Percentiles rank a stretch among this genome's conserved stretches.
Conservation (phyloP, 2,888 invertebrate genomes). For the Willowsia nigromaculata region DNA sequence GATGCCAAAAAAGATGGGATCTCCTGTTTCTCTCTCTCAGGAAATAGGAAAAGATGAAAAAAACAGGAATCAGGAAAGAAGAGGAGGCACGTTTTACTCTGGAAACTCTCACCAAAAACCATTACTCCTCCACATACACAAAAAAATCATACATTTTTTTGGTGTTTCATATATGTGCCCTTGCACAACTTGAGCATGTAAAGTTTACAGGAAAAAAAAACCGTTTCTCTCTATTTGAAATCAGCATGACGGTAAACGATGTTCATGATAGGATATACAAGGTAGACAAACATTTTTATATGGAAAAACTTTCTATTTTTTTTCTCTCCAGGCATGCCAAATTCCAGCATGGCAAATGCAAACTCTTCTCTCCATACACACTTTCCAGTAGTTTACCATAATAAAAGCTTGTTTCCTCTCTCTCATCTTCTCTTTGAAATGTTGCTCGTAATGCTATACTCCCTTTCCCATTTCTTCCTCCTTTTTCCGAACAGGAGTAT, state of each 20-base stretch:
- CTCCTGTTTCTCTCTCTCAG: neutral
- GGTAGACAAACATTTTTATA: neutral
- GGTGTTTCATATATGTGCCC: neutral
- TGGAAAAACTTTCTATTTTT: neutral
- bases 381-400: neutral
- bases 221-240: neutral
- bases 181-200: neutral
- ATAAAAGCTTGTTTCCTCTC: neutral
- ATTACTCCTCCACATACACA: neutral
- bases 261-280: neutral
- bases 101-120: neutral
- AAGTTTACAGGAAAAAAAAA: neutral
- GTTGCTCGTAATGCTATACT: neutral
- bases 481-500: neutral
- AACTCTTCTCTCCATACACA: too few relatives aligned
- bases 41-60: neutral
- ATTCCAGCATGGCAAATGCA: neutral
- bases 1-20: slow-evolving; percentile 6
- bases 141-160: neutral
- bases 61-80: neutral
- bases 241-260: neutral
- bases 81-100: neutral
- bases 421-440: neutral
- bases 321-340: neutral
- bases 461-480: neutral